phyloP scores from a whole-genome alignment of 2,113 vertebrate genomes.

The Rhinopomastus cyanomelas region DNA sequence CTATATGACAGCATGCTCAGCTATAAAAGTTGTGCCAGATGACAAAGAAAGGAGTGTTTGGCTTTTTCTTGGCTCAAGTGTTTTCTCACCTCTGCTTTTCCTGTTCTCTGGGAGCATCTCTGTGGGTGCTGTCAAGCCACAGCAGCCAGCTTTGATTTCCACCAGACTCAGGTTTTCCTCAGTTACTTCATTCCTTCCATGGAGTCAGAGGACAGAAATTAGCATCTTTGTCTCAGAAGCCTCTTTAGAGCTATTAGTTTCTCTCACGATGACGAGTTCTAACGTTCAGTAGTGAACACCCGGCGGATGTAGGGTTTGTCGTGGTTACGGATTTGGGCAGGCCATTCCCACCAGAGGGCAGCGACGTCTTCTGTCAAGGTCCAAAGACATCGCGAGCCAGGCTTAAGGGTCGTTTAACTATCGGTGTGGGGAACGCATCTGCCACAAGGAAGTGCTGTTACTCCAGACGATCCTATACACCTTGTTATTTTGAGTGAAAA shows the following conservation, averaged over 20 bases:
- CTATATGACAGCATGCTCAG: background rate
- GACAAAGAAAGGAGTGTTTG: background rate
- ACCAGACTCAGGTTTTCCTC: background rate
- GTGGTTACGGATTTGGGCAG: background rate
- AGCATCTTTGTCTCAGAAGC: background rate
- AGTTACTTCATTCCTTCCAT: background rate
- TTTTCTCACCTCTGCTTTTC: background rate
- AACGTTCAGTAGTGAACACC: background rate
- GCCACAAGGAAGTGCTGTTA: background rate
- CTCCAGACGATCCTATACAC: background rate
- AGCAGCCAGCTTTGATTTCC: background rate
- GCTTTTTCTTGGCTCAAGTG: background rate
- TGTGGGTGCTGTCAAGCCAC: background rate
- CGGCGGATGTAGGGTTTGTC: background rate
- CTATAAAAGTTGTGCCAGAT: background rate
- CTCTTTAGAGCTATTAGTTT: background rate
- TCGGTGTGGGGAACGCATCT: background rate
- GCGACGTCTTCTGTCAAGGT: background rate
- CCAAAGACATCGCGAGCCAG: background rate
- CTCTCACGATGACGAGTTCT: background rate
- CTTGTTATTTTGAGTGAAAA: background rate
- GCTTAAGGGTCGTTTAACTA: background rate
- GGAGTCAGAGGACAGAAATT: background rate
- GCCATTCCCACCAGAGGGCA: conserved; percentile 26
- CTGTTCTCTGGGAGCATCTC: background rate